A percentile compares a stretch with the other conserved stretches of the same genome.
These are phyloP conservation scores for Porites lobata DNA, from an alignment of 92 coral and sea anemone species.

Conservation along the genomic window DNA sequence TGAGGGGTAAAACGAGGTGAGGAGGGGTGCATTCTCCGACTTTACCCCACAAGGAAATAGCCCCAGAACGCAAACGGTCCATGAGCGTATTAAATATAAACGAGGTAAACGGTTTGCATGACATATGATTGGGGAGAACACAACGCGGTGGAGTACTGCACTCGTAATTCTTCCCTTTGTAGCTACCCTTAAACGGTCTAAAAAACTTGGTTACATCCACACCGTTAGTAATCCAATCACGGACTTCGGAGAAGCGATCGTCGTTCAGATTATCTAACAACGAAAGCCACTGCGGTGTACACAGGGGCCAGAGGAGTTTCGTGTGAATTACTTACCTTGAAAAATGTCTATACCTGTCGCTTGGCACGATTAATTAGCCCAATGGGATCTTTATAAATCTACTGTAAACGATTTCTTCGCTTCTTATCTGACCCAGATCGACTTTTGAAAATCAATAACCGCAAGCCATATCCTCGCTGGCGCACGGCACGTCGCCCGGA, in stretches of 20 bases:
- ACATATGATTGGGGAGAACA: conserved; percentile 31
- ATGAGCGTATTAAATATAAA: conserved; percentile 23
- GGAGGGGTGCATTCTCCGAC: conserved; percentile 48
- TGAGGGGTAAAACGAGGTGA: conserved; percentile 45
- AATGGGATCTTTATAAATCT: no score
- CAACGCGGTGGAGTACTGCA: conserved; percentile 30
- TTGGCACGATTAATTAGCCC: no score
- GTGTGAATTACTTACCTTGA: no score
- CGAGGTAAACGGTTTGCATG: conserved; percentile 26
- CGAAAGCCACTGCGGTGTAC: no score
- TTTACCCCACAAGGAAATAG: conserved; percentile 46
- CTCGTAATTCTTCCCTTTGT: conserved; percentile 29
- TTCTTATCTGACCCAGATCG: no score
- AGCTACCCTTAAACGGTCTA: conserved; percentile 28
- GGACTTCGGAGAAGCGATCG: background rate
- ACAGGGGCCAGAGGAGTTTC: no score
- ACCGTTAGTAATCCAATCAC: conserved; percentile 24
- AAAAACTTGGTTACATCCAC: conserved; percentile 8
- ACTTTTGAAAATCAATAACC: no score
- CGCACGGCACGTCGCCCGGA: no score
- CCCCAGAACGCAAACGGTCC: conserved; percentile 38
- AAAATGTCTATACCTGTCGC: no score
- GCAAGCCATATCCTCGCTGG: no score
- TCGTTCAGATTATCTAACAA: background rate
- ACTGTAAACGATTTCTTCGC: no score